phyloP scores from a whole-genome alignment of 2,113 vertebrate species.

The Halichoerus grypus region DNA sequence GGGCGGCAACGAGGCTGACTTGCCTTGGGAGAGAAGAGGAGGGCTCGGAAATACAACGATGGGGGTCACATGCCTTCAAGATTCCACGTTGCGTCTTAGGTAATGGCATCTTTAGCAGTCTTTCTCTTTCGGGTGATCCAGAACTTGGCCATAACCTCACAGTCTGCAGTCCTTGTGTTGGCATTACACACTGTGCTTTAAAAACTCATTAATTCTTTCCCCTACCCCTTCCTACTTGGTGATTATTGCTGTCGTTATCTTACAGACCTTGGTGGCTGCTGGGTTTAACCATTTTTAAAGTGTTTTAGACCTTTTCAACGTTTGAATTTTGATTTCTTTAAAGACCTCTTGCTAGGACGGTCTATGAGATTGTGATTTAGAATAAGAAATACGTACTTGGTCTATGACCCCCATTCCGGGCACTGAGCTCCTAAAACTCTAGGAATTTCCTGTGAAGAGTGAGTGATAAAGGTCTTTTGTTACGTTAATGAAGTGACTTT shows the following conservation, averaged over 20 bases:
- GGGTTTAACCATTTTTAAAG: background rate
- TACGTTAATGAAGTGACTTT: background rate
- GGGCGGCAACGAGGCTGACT: background rate
- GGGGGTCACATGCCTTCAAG: background rate
- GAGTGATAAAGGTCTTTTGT: slow-evolving; percentile 41
- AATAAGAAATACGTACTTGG: background rate
- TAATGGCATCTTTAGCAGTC: background rate
- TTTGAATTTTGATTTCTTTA: slow-evolving; percentile 42
- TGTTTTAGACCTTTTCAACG: background rate
- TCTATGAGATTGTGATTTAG: background rate
- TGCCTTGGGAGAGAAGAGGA: background rate
- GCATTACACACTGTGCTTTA: background rate
- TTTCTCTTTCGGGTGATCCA: background rate
- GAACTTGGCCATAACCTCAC: background rate
- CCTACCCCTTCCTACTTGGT: background rate
- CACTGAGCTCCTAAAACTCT: slow-evolving; percentile 5
- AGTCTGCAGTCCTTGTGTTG: background rate
- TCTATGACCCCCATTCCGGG: background rate
- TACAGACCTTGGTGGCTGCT: background rate
- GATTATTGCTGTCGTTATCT: slow-evolving; percentile 3
- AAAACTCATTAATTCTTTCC: background rate
- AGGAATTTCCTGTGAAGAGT: background rate
- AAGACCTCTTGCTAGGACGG: background rate
- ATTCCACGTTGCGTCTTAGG: background rate
- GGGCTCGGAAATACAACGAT: background rate